These are phyloP conservation scores for Drosophila melanosoma DNA, from an alignment of 2,888 invertebrate genomes.

Conservation along the genomic window DNA sequence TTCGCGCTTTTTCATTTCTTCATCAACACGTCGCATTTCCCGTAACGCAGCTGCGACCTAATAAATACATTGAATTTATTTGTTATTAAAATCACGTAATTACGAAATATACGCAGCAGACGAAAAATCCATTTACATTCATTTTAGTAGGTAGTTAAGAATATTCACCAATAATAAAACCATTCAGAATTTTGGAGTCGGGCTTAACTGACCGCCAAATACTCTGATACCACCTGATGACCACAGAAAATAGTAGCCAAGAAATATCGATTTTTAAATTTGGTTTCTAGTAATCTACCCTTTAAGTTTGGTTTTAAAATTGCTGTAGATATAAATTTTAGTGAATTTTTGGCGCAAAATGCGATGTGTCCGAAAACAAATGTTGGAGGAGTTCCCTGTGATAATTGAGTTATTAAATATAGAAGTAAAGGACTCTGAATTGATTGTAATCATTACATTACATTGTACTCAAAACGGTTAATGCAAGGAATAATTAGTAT, in stretches of 20 bases:
- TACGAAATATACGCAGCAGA: not conserved
- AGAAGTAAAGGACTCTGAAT: not conserved
- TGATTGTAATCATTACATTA: not conserved
- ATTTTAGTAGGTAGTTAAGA: not conserved
- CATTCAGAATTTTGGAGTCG: not conserved
- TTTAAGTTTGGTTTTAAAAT: not conserved
- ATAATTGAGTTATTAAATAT: no score
- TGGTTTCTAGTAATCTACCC: not conserved
- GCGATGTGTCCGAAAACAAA: not conserved
- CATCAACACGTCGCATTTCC: slow-evolving; percentile 94
- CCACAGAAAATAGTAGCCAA: not conserved
- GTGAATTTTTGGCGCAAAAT: not conserved
- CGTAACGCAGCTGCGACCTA: slow-evolving; percentile 91
- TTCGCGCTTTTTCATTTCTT: slow-evolving; percentile 93
- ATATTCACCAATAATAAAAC: not conserved
- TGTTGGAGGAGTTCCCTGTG: not conserved
- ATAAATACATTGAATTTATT: slow-evolving; percentile 1
- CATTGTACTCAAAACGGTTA: no score
- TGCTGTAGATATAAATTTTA: no score
- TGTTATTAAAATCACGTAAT: not conserved
- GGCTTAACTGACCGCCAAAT: not conserved
- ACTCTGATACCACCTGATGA: not conserved
- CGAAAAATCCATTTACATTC: not conserved
- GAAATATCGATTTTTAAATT: not conserved
- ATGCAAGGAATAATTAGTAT: not conserved